Conservation (phyloP, 2,113 vertebrate genomes). For the Varanus komodoensis region DNA sequence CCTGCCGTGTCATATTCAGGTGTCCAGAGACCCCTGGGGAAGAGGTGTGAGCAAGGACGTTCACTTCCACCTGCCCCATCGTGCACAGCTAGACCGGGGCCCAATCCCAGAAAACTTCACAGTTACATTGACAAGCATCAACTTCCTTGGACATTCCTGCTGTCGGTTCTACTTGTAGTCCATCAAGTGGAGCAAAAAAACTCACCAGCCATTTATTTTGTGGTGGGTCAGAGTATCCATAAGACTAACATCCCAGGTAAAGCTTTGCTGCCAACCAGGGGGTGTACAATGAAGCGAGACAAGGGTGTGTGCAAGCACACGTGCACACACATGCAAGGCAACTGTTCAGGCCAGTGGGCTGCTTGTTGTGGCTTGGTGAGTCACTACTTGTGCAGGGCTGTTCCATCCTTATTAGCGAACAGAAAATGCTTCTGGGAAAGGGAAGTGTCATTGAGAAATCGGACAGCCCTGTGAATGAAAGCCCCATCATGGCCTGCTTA, state of each 20-base stretch:
- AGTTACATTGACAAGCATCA: not conserved
- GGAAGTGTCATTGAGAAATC: constrained; percentile 59
- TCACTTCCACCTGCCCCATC: too few species aligned
- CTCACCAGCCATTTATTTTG: not conserved
- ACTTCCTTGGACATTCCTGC: not conserved
- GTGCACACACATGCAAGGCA: not conserved
- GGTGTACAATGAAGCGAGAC: not conserved
- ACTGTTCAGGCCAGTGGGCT: not conserved
- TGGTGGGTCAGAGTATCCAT: not conserved
- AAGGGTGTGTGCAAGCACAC: not conserved
- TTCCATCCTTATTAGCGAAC: not conserved
- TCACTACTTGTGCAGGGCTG: not conserved
- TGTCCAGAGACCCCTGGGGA: too few species aligned
- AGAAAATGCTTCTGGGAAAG: constrained; percentile 1
- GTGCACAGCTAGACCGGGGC: too few species aligned
- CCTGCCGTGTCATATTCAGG: too few species aligned
- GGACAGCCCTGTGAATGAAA: constrained; percentile 54
- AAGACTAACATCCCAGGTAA: too few species aligned
- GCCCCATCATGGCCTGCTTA: constrained; percentile 56
- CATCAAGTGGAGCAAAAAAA: too few species aligned
- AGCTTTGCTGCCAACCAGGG: not conserved
- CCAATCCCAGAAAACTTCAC: too few species aligned
- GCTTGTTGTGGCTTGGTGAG: not conserved
- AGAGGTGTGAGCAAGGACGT: too few species aligned
- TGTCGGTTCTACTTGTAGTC: not conserved